A percentile compares a stretch with the other conserved stretches of the same genome.
Evolutionary conservation across 2,888 invertebrate species (phyloP).

Genomic region (Rhamphomyia laevipes): DNA sequence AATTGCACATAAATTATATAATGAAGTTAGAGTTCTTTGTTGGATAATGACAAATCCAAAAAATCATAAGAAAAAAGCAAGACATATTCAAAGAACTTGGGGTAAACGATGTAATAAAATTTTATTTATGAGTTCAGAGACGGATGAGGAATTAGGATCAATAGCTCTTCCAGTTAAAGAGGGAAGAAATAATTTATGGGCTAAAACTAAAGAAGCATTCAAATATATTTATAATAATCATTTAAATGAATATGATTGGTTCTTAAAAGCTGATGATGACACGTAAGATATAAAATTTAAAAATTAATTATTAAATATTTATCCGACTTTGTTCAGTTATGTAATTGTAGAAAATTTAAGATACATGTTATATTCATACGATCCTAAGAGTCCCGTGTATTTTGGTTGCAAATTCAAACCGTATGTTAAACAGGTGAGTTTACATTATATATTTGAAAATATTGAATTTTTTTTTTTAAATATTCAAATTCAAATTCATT

Average conservation of each 20-base stretch:
- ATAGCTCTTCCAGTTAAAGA: slow-evolving; percentile 70
- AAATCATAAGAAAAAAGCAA: slow-evolving; percentile 80
- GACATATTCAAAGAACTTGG: slow-evolving; percentile 87
- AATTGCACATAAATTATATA: slow-evolving; percentile 39
- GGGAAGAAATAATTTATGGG: slow-evolving; percentile 81
- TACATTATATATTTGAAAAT: too few species aligned
- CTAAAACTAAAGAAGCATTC: slow-evolving; percentile 86
- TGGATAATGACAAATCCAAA: slow-evolving; percentile 88
- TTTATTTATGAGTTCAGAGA: slow-evolving; percentile 71
- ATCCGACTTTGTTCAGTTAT: slow-evolving; percentile 46
- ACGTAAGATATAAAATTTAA: slow-evolving; percentile 69
- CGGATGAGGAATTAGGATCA: slow-evolving; percentile 61
- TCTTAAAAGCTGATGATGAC: slow-evolving; percentile 93
- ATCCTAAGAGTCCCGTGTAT: slow-evolving; percentile 59
- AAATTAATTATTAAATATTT: background rate
- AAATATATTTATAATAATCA: slow-evolving; percentile 71
- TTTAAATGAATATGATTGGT: slow-evolving; percentile 78
- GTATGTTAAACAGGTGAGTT: slow-evolving; percentile 35
- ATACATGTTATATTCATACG: slow-evolving; percentile 63
- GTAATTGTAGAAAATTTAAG: slow-evolving; percentile 88
- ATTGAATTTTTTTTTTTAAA: too few species aligned
- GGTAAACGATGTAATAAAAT: slow-evolving; percentile 75
- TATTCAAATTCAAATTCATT: too few species aligned
- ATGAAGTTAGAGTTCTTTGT: slow-evolving; percentile 72
- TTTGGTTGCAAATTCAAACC: slow-evolving; percentile 84